Percentiles rank a stretch among this genome's conserved stretches.
These are phyloP conservation scores for Limosa lapponica DNA, from an alignment of 2,797 vertebrate species.

Conservation along the genomic window DNA sequence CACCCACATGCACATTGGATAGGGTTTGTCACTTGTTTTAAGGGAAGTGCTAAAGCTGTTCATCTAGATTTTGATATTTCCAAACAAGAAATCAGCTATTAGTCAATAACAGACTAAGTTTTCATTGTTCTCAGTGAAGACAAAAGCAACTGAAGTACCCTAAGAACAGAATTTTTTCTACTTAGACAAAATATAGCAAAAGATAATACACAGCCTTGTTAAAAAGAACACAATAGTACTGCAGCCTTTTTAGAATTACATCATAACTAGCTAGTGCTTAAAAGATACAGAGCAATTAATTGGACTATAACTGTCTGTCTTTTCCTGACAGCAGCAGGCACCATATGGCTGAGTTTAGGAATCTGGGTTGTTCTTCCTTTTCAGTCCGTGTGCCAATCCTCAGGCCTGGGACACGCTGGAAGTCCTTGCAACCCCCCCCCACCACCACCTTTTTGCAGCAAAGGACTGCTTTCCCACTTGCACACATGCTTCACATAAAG, in stretches of 20 bases:
- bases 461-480: slow-evolving; percentile 17
- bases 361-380: slow-evolving; percentile 36
- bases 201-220: background rate
- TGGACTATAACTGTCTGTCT: background rate
- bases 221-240: background rate
- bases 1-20: background rate
- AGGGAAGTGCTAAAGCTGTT: background rate
- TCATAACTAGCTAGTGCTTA: background rate
- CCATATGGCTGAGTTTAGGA: slow-evolving; percentile 44
- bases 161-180: background rate
- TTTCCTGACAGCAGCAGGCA: slow-evolving; percentile 44
- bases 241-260: background rate
- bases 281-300: slow-evolving; percentile 41
- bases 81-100: background rate
- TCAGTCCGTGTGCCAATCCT: background rate
- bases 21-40: background rate
- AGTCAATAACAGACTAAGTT: background rate
- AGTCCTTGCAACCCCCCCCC: background rate
- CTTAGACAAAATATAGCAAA: background rate
- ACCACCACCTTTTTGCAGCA: background rate
- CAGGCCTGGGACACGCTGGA: rapidly evolving
- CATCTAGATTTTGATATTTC: background rate
- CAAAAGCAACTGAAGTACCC: background rate
- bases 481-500: slow-evolving; percentile 47
- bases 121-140: background rate